Evolutionary conservation across 2,888 invertebrate genomes (phyloP), one percentile per base, ranked within the genome.

Genomic region (Drosophila flavopinicola): DNA sequence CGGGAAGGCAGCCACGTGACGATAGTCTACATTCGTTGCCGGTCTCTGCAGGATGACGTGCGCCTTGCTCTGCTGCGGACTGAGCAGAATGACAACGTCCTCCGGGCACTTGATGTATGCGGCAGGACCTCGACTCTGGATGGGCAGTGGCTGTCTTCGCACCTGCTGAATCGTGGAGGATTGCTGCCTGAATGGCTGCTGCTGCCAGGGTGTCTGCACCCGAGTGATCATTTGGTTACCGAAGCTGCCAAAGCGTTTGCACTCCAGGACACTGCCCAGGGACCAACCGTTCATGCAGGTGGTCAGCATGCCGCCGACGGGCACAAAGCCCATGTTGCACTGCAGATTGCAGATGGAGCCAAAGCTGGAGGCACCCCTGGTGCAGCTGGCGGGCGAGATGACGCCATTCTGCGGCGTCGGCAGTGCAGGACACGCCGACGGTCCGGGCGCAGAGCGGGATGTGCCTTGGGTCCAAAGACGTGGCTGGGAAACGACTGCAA

Each of bases 21-120:
- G 93, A 66, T 93, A 94, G 87, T 94, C 94, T 83, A 94, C 92
- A 88, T 94, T 94, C 27, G 94, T 93, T 79, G 93, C 89, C 0
- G 93, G 93, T 52, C 88, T 88, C 23, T 90, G 93, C 0, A 94
- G 92, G 59, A 93, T 82, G n/a, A 91, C 88, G 37, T 89, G 88
- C 1, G 90, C 86, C 4, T 80, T 88, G 7, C 64, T 72, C 33
- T 90, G 89, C 0, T 78, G 87, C 1, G 72, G 91, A 1, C 93
- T 92, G 41, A 95, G 90, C 41, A 92, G 92, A 29, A 94, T 92
- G 27, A 92, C 93, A 35, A 94, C 91, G 77, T 93, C 93, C 35
- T 92, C 91, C 0, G 95, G 94, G 83, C 95, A 95, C 73, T 92
- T 93, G 65, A 95, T 94, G 74, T 92, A 93, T 30, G 44, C 30